Percentiles rank a stretch among this genome's conserved stretches.
These are phyloP conservation scores for Macrocentrus cingulum DNA, from an alignment of 1,140 invertebrate genomes.

Conservation along the genomic window DNA sequence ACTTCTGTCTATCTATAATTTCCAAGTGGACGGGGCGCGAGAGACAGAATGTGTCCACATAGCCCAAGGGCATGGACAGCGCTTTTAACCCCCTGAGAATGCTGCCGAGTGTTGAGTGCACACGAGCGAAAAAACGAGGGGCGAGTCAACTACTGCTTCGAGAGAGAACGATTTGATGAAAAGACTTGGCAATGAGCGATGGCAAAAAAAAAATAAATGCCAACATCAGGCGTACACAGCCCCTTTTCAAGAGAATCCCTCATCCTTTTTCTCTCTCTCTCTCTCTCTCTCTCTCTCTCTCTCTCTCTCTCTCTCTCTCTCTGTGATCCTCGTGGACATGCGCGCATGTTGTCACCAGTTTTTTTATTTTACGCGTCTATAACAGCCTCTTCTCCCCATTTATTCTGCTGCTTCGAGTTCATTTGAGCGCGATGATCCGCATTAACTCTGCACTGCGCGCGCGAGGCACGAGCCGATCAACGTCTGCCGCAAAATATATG, in stretches of 20 bases:
- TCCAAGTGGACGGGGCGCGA: slow-evolving; percentile 20
- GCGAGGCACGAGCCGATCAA: slow-evolving; percentile 7
- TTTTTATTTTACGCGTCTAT: not conserved
- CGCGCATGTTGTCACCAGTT: not conserved
- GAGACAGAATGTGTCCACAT: too few species aligned
- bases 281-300: too few species aligned
- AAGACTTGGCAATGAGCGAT: not conserved
- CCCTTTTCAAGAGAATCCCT: not conserved
- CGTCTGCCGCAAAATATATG: not conserved
- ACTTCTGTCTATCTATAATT: not conserved
- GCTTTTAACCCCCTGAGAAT: slow-evolving; percentile 50
- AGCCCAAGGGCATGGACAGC: too few species aligned
- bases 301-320: too few species aligned
- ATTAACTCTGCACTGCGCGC: too few species aligned
- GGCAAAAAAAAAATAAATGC: not conserved
- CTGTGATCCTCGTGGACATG: slow-evolving; percentile 13
- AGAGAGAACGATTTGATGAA: slow-evolving; percentile 4
- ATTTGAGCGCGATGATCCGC: slow-evolving; percentile 17
- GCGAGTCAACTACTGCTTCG: not conserved
- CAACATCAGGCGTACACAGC: not conserved
- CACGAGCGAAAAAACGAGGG: not conserved
- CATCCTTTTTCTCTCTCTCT: too few species aligned
- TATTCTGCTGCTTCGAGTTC: not conserved
- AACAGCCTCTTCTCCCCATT: not conserved
- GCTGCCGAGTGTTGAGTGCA: slow-evolving; percentile 35